A percentile compares a stretch with the other conserved stretches of the same genome.
phyloP scores from a whole-genome alignment of 2,888 invertebrate species.

The Toxonevra muliebris region DNA sequence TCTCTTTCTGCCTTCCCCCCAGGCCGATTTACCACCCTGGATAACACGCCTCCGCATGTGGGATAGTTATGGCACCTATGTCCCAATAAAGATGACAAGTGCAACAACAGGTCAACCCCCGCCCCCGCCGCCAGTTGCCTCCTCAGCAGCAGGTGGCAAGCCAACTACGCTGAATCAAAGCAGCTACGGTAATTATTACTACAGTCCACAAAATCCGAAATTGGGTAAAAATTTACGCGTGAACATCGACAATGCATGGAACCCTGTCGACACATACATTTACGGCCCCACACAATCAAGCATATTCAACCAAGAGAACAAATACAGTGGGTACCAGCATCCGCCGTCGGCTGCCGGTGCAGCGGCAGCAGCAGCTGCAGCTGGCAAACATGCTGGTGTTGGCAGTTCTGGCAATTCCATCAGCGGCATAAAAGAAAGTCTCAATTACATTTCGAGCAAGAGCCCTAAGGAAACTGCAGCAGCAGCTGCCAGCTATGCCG shows the following conservation, averaged over 20 bases:
- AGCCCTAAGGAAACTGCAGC: slow-evolving; percentile 38
- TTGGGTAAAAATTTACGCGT: slow-evolving; percentile 63
- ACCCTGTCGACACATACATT: slow-evolving; percentile 65
- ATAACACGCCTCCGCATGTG: slow-evolving; percentile 78
- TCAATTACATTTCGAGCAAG: slow-evolving; percentile 59
- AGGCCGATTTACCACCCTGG: slow-evolving; percentile 68
- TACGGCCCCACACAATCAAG: slow-evolving; percentile 65
- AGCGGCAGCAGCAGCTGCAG: slow-evolving; percentile 43
- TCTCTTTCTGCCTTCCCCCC: slow-evolving; percentile 5
- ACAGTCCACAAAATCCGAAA: slow-evolving; percentile 64
- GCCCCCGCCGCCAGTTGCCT: slow-evolving; percentile 57
- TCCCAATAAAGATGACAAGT: slow-evolving; percentile 62
- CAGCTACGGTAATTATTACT: slow-evolving; percentile 56
- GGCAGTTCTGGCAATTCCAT: slow-evolving; percentile 45
- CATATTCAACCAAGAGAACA: slow-evolving; percentile 65
- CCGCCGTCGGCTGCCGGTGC: slow-evolving; percentile 46
- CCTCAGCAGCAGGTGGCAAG: slow-evolving; percentile 56
- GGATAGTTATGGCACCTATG: slow-evolving; percentile 73
- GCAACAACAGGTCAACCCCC: slow-evolving; percentile 62
- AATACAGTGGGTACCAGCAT: slow-evolving; percentile 63
- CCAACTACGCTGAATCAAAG: slow-evolving; percentile 58
- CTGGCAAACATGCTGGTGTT: slow-evolving; percentile 41
- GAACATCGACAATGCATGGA: slow-evolving; percentile 65
- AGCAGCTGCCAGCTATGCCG: slow-evolving; percentile 29
- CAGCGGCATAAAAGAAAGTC: slow-evolving; percentile 60